These are phyloP conservation scores for Zonotrichia leucophrys DNA, from an alignment of 2,113 vertebrate species.

Conservation along the genomic window DNA sequence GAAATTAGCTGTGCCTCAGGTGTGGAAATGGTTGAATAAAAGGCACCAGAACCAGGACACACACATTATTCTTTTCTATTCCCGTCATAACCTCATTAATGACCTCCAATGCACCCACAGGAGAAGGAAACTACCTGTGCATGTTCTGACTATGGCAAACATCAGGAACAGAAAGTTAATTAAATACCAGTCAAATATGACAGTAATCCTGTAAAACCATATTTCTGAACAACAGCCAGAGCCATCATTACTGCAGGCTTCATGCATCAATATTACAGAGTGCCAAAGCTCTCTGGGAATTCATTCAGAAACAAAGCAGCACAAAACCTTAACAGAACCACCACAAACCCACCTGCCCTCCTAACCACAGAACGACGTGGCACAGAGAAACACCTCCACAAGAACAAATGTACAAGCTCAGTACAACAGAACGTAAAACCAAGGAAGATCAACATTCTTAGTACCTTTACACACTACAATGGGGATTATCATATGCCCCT, in stretches of 20 bases:
- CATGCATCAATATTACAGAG: not conserved
- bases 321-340: not conserved
- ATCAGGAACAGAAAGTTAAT: not conserved
- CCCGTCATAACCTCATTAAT: not conserved
- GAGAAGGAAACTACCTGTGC: not conserved
- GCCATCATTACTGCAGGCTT: not conserved
- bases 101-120: not conserved
- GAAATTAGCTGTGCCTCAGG: not conserved
- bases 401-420: not conserved
- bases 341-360: not conserved
- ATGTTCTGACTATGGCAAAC: not conserved
- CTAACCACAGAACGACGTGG: not conserved
- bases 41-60: not conserved
- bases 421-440: not conserved
- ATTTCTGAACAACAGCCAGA: constrained; percentile 24
- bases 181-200: not conserved
- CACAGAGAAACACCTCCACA: not conserved
- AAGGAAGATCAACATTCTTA: not conserved
- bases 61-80: not conserved
- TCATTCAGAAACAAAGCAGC: not conserved
- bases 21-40: not conserved
- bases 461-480: not conserved
- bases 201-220: not conserved
- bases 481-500: not conserved
- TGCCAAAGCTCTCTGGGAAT: not conserved